Conservation (phyloP, 2,888 invertebrate genomes). For the Drosophila vallismaia region DNA sequence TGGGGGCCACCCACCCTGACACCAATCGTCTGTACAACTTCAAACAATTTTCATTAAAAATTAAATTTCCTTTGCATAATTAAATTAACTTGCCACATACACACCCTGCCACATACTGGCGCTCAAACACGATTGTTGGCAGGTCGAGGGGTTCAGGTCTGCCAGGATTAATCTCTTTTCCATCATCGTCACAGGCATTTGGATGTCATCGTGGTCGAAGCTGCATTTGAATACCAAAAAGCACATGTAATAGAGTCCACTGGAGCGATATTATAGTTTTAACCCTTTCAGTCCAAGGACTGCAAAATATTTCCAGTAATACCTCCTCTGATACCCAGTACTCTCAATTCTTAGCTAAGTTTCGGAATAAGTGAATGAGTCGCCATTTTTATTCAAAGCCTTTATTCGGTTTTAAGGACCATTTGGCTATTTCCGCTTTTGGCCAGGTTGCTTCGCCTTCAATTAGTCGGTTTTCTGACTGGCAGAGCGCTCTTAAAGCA, state of each 20-base stretch:
- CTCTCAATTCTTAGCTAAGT: background rate
- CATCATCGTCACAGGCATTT: slow-evolving; percentile 2
- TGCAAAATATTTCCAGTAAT: too few species aligned
- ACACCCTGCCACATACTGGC: slow-evolving; percentile 1
- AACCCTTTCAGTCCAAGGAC: too few species aligned
- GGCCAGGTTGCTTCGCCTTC: slow-evolving; percentile 31
- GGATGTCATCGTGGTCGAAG: background rate
- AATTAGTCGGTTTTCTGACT: slow-evolving; percentile 17
- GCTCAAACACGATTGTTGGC: background rate
- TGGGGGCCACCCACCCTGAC: slow-evolving; percentile 3
- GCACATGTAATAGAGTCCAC: too few species aligned
- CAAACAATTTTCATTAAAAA: slow-evolving; percentile 57
- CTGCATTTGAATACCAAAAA: too few species aligned
- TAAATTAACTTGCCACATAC: slow-evolving; percentile 39
- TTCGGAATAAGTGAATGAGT: background rate
- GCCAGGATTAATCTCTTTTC: slow-evolving; percentile 41
- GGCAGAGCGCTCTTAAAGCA: slow-evolving; percentile 20
- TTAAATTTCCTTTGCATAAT: slow-evolving; percentile 54
- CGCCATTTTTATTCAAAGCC: background rate
- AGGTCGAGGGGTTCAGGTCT: background rate
- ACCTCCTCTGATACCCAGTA: too few species aligned
- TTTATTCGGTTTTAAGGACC: background rate
- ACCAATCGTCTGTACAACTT: slow-evolving; percentile 45
- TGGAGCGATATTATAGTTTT: too few species aligned
- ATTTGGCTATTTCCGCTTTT: slow-evolving; percentile 1